Conservation (phyloP, 2,113 vertebrate genomes). For the Herpetotheres cachinnans region DNA sequence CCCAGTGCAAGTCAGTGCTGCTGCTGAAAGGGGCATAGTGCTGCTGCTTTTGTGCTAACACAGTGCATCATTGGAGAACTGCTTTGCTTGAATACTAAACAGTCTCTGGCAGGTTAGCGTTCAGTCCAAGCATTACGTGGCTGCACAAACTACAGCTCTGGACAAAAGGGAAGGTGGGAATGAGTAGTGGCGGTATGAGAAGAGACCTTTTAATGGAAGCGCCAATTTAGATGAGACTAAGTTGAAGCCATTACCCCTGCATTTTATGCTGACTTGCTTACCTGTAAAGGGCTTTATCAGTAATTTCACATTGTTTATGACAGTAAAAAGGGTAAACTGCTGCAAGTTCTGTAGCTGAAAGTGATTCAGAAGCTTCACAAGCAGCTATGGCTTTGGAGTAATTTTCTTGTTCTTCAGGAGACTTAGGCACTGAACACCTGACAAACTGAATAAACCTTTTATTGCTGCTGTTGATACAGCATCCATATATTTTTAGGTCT, state of each 20-base stretch:
- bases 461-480: background rate
- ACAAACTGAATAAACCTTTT: background rate
- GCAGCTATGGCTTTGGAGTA: background rate
- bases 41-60: background rate
- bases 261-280: background rate
- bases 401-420: background rate
- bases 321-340: background rate
- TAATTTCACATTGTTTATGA: background rate
- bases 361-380: background rate
- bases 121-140: background rate
- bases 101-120: background rate
- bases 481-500: background rate
- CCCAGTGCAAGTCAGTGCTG: background rate
- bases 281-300: background rate
- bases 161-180: background rate
- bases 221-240: background rate
- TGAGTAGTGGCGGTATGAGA: background rate
- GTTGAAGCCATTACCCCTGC: background rate
- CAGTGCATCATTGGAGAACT: background rate
- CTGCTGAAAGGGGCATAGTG: background rate
- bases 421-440: background rate
- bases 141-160: background rate
- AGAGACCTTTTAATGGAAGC: background rate
- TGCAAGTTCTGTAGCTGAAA: background rate
- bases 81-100: background rate